phyloP scores from a whole-genome alignment of 2,888 invertebrate genomes.

The Drosophila paucipuncta region DNA sequence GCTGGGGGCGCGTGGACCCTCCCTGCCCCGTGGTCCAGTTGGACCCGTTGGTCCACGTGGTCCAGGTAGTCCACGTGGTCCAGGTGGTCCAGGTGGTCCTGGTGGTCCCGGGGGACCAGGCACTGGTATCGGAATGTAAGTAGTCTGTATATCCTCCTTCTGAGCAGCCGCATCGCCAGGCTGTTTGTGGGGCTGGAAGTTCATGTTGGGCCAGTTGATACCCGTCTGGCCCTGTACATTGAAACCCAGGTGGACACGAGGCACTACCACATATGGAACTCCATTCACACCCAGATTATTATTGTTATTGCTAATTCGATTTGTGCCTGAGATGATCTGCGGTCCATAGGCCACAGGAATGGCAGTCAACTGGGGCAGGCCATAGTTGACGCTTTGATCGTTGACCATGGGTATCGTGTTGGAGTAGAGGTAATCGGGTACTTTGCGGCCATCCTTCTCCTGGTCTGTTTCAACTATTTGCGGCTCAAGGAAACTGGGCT shows the following conservation, averaged over 20 bases:
- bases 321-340: slow-evolving; percentile 38
- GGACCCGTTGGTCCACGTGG: slow-evolving; percentile 25
- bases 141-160: slow-evolving; percentile 57
- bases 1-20: slow-evolving; percentile 52
- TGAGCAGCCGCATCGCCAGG: slow-evolving; percentile 22
- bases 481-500: slow-evolving; percentile 55
- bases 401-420: slow-evolving; percentile 74
- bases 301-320: slow-evolving; percentile 34
- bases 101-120: slow-evolving; percentile 73
- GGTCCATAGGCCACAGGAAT: slow-evolving; percentile 66
- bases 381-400: slow-evolving; percentile 73
- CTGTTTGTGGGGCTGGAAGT: slow-evolving; percentile 33
- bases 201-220: slow-evolving; percentile 53
- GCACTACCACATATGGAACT: slow-evolving; percentile 58
- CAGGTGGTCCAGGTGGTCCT: slow-evolving; percentile 60
- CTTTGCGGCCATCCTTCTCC: slow-evolving; percentile 72
- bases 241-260: slow-evolving; percentile 74
- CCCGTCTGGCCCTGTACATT: slow-evolving; percentile 77
- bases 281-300: slow-evolving; percentile 42
- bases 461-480: slow-evolving; percentile 56
- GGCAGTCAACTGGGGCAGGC: slow-evolving; percentile 70
- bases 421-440: slow-evolving; percentile 81
- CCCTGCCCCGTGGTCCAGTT: slow-evolving; percentile 38
- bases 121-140: slow-evolving; percentile 55
- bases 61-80: slow-evolving; percentile 45